These are phyloP conservation scores for Chaetura pelagica DNA, from an alignment of 2,113 vertebrate genomes.

Conservation along the genomic window DNA sequence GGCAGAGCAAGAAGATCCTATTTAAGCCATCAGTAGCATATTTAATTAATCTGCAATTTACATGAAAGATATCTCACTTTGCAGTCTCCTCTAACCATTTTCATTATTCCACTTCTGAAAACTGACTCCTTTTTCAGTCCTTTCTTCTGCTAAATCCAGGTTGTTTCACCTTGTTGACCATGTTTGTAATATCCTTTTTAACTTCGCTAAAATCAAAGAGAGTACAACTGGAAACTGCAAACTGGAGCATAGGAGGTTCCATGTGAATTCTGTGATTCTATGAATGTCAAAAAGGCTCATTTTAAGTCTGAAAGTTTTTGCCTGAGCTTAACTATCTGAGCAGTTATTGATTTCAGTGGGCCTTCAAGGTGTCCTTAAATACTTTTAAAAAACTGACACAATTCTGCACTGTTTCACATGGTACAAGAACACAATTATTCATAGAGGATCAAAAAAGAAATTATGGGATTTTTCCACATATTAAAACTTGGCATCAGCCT, in stretches of 20 bases:
- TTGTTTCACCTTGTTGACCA: background rate
- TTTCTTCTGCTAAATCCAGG: background rate
- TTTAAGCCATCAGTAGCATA: fast-evolving
- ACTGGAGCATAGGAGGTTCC: too few species aligned
- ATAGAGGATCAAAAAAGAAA: background rate
- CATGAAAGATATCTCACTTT: background rate
- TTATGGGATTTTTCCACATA: background rate
- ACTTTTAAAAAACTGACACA: background rate
- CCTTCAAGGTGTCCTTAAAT: background rate
- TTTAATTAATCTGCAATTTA: background rate
- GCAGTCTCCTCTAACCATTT: background rate
- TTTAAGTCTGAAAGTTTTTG: fast-evolving
- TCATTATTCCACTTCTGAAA: background rate
- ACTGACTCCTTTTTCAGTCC: background rate
- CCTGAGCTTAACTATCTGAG: background rate
- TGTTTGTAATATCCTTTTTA: background rate
- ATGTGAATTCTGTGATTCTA: too few species aligned
- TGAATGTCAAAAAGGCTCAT: fast-evolving
- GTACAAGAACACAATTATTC: background rate
- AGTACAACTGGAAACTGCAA: too few species aligned
- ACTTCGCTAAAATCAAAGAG: background rate
- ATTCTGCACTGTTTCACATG: background rate
- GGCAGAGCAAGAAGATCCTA: background rate
- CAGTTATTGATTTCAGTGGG: background rate
- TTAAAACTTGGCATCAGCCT: background rate